Conservation (phyloP, 2,113 vertebrate genomes). For the Chlorocebus sabaeus region DNA sequence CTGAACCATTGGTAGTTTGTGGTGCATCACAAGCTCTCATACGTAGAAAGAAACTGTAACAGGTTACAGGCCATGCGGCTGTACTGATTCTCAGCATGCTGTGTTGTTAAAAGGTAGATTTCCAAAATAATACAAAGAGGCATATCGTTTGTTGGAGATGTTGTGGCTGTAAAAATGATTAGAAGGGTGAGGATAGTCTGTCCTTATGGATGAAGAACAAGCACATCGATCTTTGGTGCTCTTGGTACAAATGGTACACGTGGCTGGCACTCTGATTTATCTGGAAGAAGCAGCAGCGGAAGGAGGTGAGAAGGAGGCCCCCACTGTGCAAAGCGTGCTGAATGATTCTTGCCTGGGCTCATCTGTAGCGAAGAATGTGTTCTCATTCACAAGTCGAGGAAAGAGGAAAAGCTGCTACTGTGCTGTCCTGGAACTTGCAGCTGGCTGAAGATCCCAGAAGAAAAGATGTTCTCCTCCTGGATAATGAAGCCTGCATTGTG, state of each 20-base stretch:
- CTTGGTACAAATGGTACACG: accelerated
- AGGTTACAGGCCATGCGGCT: too few relatives aligned
- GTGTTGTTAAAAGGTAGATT: background rate
- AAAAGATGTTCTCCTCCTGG: background rate
- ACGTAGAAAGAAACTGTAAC: background rate
- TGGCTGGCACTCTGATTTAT: background rate
- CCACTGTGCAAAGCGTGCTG: background rate
- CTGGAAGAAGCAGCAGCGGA: background rate
- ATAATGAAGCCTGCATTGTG: background rate
- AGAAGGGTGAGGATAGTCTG: background rate
- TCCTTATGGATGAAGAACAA: background rate
- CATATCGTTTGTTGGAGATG: background rate
- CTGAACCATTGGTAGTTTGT: background rate
- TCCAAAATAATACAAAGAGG: background rate
- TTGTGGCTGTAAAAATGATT: background rate
- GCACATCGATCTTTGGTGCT: accelerated
- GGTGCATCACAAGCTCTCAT: background rate
- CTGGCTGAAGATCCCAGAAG: background rate
- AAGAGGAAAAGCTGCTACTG: background rate
- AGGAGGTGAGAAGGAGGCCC: background rate
- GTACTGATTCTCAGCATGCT: background rate
- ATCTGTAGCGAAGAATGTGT: too few relatives aligned
- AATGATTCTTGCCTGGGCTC: background rate
- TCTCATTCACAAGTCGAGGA: background rate
- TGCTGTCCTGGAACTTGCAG: background rate